Percentiles rank a stretch among this genome's conserved stretches.
These are phyloP conservation scores for Andricus grossulariae DNA, from an alignment of 1,140 invertebrate species.

Conservation along the genomic window DNA sequence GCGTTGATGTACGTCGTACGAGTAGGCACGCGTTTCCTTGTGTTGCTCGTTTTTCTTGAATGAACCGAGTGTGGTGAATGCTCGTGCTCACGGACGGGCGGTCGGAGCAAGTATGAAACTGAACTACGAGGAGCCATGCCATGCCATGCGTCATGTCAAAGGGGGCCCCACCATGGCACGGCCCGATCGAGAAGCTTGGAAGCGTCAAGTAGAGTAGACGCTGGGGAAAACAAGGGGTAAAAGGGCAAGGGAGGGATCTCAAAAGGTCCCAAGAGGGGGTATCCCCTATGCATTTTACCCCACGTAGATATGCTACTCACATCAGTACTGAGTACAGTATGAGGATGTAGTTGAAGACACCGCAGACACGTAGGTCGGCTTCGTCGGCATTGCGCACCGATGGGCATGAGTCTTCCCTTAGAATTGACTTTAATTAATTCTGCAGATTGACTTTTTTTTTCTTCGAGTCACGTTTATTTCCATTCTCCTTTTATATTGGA, in stretches of 20 bases:
- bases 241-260: constrained; percentile 10
- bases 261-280: constrained; percentile 40
- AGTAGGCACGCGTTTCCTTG: constrained; percentile 26
- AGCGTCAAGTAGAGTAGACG: constrained; percentile 24
- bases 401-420: constrained; percentile 2
- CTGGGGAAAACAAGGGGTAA: constrained; percentile 11
- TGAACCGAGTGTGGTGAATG: constrained; percentile 25
- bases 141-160: constrained; percentile 55
- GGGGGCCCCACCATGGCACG: constrained; percentile 26
- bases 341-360: not conserved
- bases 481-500: constrained; percentile 18
- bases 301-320: not conserved
- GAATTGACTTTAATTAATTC: constrained; percentile 21
- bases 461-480: constrained; percentile 21
- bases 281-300: constrained; percentile 32
- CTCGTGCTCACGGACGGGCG: constrained; percentile 50
- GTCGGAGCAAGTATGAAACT: constrained; percentile 55
- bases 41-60: constrained; percentile 18
- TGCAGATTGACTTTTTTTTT: constrained; percentile 24
- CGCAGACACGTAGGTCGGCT: not conserved
- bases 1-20: constrained; percentile 13
- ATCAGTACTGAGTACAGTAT: not conserved
- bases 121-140: constrained; percentile 21
- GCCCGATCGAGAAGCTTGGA: constrained; percentile 10
- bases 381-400: constrained; percentile 3